These are phyloP conservation scores for Sprattus sprattus DNA, from an alignment of 2,113 vertebrate species.

Conservation along the genomic window DNA sequence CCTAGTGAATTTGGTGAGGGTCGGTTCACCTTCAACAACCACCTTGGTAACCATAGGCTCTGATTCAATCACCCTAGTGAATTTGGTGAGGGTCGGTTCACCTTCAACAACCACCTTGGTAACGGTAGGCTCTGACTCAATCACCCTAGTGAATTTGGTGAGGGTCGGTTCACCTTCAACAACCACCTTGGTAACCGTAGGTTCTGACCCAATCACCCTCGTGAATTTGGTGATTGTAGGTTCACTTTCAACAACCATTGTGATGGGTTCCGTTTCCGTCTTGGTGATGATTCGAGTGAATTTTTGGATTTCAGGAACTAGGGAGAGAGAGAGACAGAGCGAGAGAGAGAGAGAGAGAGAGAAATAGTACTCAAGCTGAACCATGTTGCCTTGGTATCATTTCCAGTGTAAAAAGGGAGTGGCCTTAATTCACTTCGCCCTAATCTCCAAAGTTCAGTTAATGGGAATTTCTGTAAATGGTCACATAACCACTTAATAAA, in stretches of 20 bases:
- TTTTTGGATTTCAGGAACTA: conserved; percentile 49
- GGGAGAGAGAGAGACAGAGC: conserved; percentile 12
- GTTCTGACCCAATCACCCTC: conserved; percentile 39
- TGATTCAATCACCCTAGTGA: conserved; percentile 39
- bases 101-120: not conserved
- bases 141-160: conserved; percentile 17
- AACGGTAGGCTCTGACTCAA: conserved; percentile 28
- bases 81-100: conserved; percentile 2
- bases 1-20: conserved; percentile 20
- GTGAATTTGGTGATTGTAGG: conserved; percentile 25
- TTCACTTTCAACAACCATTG: not conserved
- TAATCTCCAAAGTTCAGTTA: not conserved
- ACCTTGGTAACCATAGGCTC: conserved; percentile 38
- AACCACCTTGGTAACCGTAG: conserved; percentile 27
- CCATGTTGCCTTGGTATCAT: too few relatives aligned
- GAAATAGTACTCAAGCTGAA: not conserved
- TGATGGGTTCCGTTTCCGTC: not conserved
- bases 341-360: not conserved
- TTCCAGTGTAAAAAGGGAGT: too few relatives aligned
- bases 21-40: conserved; percentile 16
- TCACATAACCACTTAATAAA: not conserved
- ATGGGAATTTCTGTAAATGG: not conserved
- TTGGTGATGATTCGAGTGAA: conserved; percentile 28
- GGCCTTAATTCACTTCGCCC: too few relatives aligned
- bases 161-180: conserved; percentile 20